Evolutionary conservation across 2,113 vertebrate genomes (phyloP).

Genomic region (Oryzias melastigma): DNA sequence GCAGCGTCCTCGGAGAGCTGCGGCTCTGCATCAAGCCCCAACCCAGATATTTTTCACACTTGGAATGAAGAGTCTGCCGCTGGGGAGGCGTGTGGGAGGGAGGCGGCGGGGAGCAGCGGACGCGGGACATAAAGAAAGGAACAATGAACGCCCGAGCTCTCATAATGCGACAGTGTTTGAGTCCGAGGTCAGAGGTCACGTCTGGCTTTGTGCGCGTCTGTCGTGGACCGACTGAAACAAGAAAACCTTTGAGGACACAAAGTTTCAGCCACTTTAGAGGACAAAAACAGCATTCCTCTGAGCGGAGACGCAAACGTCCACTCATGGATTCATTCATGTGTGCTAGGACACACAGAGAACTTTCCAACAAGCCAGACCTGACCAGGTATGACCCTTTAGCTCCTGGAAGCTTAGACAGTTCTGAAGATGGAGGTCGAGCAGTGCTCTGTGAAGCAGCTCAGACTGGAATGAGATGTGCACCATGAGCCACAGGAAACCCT

Average conservation of each 20-base stretch:
- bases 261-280: conserved; percentile 28
- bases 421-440: too few species aligned
- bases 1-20: conserved; percentile 48
- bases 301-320: too few species aligned
- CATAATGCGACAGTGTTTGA: conserved; percentile 55
- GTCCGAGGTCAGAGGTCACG: conserved; percentile 49
- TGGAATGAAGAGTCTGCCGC: conserved; percentile 12
- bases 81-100: conserved; percentile 16
- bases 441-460: too few species aligned
- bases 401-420: too few species aligned
- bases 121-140: conserved; percentile 46
- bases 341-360: too few species aligned
- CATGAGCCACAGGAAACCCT: too few species aligned
- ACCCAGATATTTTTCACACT: conserved; percentile 42
- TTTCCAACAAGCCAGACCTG: too few species aligned
- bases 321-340: too few species aligned
- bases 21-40: conserved; percentile 2
- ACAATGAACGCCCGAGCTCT: conserved; percentile 34
- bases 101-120: conserved; percentile 11
- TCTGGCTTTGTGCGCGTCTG: conserved; percentile 56
- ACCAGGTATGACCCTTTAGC: too few species aligned
- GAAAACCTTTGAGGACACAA: conserved; percentile 53
- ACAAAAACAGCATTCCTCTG: conserved; percentile 15
- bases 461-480: too few species aligned
- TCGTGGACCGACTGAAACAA: conserved; percentile 49